These are phyloP conservation scores for Drosophila guanche DNA, from an alignment of 1,140 invertebrate species.

Conservation along the genomic window DNA sequence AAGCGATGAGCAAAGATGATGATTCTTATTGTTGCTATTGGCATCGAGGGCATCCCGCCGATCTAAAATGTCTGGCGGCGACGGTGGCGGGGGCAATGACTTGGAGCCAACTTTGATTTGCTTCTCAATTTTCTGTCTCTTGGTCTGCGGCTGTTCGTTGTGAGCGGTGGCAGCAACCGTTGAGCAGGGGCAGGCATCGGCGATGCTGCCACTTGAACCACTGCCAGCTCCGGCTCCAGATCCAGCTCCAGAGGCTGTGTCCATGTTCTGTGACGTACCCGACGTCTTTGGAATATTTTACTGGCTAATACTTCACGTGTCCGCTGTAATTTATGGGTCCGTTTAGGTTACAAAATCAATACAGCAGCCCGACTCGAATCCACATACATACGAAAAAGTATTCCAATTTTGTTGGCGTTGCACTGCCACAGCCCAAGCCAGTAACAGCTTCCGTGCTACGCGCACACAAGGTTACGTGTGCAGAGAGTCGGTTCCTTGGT, in stretches of 20 bases:
- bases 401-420: constrained; percentile 9
- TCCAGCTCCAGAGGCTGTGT: constrained; percentile 47
- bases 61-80: constrained; percentile 72
- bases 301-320: constrained; percentile 9
- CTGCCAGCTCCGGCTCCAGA: constrained; percentile 36
- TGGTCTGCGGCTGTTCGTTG: constrained; percentile 77
- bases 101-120: constrained; percentile 76
- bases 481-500: constrained; percentile 28
- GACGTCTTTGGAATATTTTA: constrained; percentile 47
- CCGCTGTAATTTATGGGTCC: constrained; percentile 23
- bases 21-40: constrained; percentile 61
- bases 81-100: constrained; percentile 27
- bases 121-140: constrained; percentile 79
- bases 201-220: constrained; percentile 1
- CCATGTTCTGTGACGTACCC: constrained; percentile 67
- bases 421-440: constrained; percentile 41
- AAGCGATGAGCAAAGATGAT: constrained; percentile 70
- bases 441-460: constrained; percentile 78
- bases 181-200: constrained; percentile 39
- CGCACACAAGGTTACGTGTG: constrained; percentile 83
- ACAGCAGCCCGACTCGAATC: constrained; percentile 22
- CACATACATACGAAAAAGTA: constrained; percentile 47
- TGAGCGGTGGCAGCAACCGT: constrained; percentile 36
- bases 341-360: constrained; percentile 15
- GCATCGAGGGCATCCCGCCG: constrained; percentile 37